phyloP scores from a whole-genome alignment of 2,888 invertebrate genomes.

The Harpagoxenus sublaevis region DNA sequence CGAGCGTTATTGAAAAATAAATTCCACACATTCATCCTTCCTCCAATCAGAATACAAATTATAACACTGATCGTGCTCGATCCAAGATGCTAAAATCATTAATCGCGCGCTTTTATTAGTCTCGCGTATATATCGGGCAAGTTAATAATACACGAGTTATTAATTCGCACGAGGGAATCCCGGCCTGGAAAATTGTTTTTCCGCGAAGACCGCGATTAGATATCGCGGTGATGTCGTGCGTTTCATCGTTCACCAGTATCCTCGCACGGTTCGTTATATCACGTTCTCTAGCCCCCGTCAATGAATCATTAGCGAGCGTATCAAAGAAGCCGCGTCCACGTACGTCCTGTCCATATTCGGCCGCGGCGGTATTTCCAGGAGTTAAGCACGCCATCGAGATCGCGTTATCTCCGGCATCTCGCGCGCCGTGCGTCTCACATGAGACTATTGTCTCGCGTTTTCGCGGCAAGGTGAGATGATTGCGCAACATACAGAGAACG shows the following conservation, averaged over 20 bases:
- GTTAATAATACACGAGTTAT: slow-evolving; percentile 23
- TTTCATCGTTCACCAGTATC: slow-evolving; percentile 8
- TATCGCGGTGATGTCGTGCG: neutral
- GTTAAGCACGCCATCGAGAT: slow-evolving; percentile 72
- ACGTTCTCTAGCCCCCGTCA: slow-evolving; percentile 33
- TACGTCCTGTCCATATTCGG: slow-evolving; percentile 64
- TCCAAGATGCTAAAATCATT: slow-evolving; percentile 9
- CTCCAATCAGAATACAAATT: neutral
- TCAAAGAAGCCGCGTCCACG: slow-evolving; percentile 70
- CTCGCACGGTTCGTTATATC: slow-evolving; percentile 15
- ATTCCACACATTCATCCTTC: neutral
- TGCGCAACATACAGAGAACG: slow-evolving; percentile 79
- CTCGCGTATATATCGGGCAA: neutral
- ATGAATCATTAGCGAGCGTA: slow-evolving; percentile 70
- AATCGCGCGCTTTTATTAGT: neutral
- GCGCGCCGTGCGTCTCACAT: slow-evolving; percentile 77
- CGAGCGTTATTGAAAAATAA: neutral
- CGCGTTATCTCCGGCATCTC: slow-evolving; percentile 79
- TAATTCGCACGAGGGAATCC: slow-evolving; percentile 35
- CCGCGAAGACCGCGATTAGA: slow-evolving; percentile 38
- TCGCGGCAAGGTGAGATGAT: slow-evolving; percentile 83
- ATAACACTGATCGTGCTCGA: slow-evolving; percentile 2
- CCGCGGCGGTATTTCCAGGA: slow-evolving; percentile 66
- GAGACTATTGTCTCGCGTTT: slow-evolving; percentile 83
- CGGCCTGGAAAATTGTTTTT: slow-evolving; percentile 39